These are phyloP conservation scores for Nesidiocoris tenuis DNA, from an alignment of 2,888 invertebrate species.

Conservation along the genomic window DNA sequence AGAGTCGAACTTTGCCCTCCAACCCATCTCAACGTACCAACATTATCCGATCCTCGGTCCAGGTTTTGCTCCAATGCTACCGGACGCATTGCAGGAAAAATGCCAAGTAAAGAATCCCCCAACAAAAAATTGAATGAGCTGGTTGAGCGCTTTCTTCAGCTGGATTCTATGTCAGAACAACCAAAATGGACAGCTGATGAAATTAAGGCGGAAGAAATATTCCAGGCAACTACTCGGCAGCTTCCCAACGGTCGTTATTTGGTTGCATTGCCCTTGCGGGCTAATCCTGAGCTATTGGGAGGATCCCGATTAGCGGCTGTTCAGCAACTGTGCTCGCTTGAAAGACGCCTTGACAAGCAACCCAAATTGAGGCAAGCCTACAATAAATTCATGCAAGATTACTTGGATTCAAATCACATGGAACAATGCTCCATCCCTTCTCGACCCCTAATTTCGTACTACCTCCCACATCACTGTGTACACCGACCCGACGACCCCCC, in stretches of 20 bases:
- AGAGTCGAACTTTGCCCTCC: no score
- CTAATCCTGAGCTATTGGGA: neutral
- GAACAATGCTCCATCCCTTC: neutral
- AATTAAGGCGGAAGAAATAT: neutral
- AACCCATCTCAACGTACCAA: no score
- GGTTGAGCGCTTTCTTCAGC: neutral
- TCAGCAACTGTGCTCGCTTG: neutral
- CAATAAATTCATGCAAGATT: slow-evolving; percentile 3
- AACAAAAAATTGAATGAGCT: neutral
- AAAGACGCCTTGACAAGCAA: neutral
- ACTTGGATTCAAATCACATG: neutral
- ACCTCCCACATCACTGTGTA: neutral
- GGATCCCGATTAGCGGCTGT: neutral
- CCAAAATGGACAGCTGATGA: neutral
- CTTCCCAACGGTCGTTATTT: neutral
- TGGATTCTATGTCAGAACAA: neutral
- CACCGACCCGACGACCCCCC: neutral
- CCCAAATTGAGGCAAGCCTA: neutral
- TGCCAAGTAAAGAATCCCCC: no score
- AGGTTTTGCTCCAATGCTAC: no score
- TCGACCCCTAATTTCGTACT: neutral
- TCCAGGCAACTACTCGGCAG: neutral
- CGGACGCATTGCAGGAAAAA: no score
- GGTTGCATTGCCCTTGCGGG: neutral
- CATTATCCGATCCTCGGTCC: no score